A percentile compares a stretch with the other conserved stretches of the same genome.
These are phyloP conservation scores for Coregonus suidteri DNA, from an alignment of 2,797 vertebrate species.

Conservation along the genomic window DNA sequence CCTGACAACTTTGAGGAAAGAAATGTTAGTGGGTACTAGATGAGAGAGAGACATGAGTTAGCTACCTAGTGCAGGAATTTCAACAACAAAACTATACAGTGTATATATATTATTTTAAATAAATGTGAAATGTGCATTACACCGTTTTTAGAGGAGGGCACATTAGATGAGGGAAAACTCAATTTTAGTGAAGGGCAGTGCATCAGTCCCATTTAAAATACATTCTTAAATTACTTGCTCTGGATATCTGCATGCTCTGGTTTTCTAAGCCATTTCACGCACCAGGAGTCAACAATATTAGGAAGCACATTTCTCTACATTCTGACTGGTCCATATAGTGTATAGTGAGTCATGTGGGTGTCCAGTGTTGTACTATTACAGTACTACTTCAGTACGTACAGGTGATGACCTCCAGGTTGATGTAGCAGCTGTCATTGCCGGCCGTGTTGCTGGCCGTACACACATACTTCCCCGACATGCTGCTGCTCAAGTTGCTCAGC, in stretches of 20 bases:
- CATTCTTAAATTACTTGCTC: background rate
- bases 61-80: no score
- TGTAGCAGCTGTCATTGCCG: constrained; percentile 78
- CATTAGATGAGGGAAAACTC: no score
- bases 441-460: constrained; percentile 82
- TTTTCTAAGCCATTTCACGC: background rate
- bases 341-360: background rate
- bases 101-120: no score
- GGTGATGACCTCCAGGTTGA: constrained; percentile 83
- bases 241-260: background rate
- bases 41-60: no score
- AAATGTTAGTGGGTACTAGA: no score
- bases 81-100: no score
- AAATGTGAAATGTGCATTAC: no score
- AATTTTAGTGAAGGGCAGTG: no score
- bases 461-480: constrained; percentile 87
- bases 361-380: background rate
- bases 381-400: constrained; percentile 72
- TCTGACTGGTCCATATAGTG: background rate
- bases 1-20: no score
- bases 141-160: no score
- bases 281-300: background rate
- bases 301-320: background rate
- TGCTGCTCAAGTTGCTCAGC: constrained; percentile 85
- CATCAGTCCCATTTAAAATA: background rate